These are phyloP conservation scores for Taxidea taxus DNA, from an alignment of 2,113 vertebrate genomes.

Conservation along the genomic window DNA sequence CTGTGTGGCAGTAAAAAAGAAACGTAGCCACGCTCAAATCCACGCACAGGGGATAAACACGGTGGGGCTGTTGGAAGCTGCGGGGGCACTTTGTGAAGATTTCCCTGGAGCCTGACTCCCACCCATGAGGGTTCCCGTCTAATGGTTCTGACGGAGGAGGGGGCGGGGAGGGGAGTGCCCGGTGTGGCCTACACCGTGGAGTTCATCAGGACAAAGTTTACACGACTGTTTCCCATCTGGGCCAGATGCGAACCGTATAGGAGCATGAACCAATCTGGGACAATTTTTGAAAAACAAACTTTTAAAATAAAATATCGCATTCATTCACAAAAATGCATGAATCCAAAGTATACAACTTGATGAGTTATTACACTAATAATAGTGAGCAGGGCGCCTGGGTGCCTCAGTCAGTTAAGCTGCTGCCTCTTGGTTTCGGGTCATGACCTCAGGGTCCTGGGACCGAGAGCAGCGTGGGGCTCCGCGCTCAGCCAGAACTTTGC, in stretches of 20 bases:
- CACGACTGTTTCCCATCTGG: not conserved
- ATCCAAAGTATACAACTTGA: not conserved
- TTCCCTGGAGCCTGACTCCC: not conserved
- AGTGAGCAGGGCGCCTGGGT: not conserved
- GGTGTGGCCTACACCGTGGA: not conserved
- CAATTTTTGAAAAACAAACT: not conserved
- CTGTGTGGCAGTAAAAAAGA: not conserved
- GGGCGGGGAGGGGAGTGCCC: not conserved
- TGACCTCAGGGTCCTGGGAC: not conserved
- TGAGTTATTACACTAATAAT: not conserved
- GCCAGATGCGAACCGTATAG: not conserved
- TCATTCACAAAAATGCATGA: not conserved
- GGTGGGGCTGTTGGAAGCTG: not conserved
- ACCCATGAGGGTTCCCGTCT: not conserved
- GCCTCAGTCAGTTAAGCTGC: not conserved
- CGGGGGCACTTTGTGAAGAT: not conserved
- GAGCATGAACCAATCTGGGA: not conserved
- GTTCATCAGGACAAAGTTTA: not conserved
- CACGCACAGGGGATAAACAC: too few species aligned
- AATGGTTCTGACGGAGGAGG: not conserved
- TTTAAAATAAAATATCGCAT: not conserved
- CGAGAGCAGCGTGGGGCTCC: not conserved
- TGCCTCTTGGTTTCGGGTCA: not conserved
- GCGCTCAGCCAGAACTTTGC: accelerated
- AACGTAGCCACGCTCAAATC: not conserved